phyloP scores from a whole-genome alignment of 2,888 invertebrate genomes.

The Cyclophora albipunctata region DNA sequence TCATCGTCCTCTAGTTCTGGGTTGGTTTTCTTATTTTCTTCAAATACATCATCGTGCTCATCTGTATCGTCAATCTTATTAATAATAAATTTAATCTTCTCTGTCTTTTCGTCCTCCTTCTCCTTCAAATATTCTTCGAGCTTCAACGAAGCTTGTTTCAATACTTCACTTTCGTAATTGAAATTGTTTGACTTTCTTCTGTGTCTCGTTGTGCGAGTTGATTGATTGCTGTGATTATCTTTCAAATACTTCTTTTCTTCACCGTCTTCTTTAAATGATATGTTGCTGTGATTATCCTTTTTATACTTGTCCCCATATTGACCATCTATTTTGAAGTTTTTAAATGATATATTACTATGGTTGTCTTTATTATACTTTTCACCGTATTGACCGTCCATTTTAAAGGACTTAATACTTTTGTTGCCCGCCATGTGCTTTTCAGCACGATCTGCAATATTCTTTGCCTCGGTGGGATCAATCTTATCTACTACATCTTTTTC shows the following conservation, averaged over 20 bases:
- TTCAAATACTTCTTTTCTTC: conserved; percentile 63
- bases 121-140: conserved; percentile 68
- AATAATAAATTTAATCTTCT: conserved; percentile 50
- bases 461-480: conserved; percentile 55
- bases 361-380: conserved; percentile 60
- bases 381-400: conserved; percentile 57
- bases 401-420: conserved; percentile 58
- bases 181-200: conserved; percentile 73
- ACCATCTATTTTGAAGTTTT: conserved; percentile 29
- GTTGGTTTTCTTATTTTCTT: conserved; percentile 27
- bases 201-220: conserved; percentile 42
- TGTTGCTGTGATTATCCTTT: conserved; percentile 50
- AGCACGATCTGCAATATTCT: conserved; percentile 53
- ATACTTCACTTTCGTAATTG: conserved; percentile 75
- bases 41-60: conserved; percentile 48
- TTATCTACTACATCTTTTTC: conserved; percentile 61
- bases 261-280: conserved; percentile 54
- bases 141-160: conserved; percentile 72
- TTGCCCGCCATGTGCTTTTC: conserved; percentile 52
- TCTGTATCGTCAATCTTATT: conserved; percentile 37
- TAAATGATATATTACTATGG: conserved; percentile 57
- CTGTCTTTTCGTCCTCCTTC: conserved; percentile 38
- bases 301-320: conserved; percentile 53
- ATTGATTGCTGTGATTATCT: conserved; percentile 67
- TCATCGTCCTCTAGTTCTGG: conserved; percentile 30